A percentile compares a stretch with the other conserved stretches of the same genome.
These are phyloP conservation scores for Sinopyrophorus schimmeli DNA, from an alignment of 2,888 invertebrate genomes.

Conservation along the genomic window DNA sequence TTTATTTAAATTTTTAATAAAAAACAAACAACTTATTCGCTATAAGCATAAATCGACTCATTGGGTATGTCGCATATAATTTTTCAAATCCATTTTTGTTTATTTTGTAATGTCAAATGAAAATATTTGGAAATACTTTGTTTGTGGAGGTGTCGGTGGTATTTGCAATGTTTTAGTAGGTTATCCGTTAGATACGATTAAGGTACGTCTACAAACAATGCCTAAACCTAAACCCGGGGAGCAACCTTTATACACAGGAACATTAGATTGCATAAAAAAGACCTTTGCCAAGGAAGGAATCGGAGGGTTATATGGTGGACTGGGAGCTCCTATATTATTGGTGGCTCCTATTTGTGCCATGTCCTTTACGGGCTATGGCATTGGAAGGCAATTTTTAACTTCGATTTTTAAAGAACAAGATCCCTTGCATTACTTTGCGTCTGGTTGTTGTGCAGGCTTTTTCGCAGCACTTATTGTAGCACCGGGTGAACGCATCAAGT, in stretches of 20 bases:
- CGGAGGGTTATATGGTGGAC: conserved; percentile 34
- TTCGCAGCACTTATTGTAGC: conserved; percentile 94
- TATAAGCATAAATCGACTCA: conserved; percentile 46
- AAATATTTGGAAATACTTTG: no score
- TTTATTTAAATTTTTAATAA: no score
- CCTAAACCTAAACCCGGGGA: conserved; percentile 74
- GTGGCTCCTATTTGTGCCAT: conserved; percentile 95
- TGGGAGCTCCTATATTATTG: conserved; percentile 84
- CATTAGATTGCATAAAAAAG: conserved; percentile 86
- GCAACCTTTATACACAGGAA: conserved; percentile 74
- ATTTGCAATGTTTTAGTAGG: conserved; percentile 93
- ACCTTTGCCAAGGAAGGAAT: conserved; percentile 56
- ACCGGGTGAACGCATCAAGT: conserved; percentile 96
- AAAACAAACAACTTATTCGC: conserved; percentile 37
- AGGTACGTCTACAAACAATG: conserved; percentile 82
- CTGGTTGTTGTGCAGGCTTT: conserved; percentile 90
- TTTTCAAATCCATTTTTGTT: background rate
- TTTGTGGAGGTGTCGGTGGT: conserved; percentile 96
- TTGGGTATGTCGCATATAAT: conserved; percentile 47
- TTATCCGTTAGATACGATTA: conserved; percentile 96
- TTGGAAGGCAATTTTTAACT: conserved; percentile 73
- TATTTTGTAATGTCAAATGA: background rate
- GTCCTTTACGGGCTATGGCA: conserved; percentile 90
- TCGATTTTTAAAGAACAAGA: conserved; percentile 55
- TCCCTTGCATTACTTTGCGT: conserved; percentile 77